Percentiles rank a stretch among this genome's conserved stretches.
Conservation (phyloP, 2,113 vertebrate species). For the Smithornis capensis region DNA sequence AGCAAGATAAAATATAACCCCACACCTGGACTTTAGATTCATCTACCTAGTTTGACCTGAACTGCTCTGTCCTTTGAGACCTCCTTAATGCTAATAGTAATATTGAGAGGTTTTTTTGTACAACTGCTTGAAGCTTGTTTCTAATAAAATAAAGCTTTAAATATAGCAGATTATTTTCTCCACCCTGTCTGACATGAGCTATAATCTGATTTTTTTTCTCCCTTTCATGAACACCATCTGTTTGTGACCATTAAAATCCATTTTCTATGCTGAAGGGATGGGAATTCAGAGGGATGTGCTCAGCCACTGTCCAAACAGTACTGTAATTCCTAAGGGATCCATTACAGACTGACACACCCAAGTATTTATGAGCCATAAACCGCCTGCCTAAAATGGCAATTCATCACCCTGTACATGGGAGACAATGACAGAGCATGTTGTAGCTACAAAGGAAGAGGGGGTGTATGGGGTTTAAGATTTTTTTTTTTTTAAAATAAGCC, state of each 20-base stretch:
- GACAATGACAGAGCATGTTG: conserved; percentile 35
- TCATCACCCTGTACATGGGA: conserved; percentile 40
- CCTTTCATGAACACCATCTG: conserved; percentile 65
- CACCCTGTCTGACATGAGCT: conserved; percentile 21
- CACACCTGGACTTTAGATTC: background rate
- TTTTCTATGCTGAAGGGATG: conserved; percentile 57
- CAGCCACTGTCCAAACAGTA: conserved; percentile 56
- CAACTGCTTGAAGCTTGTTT: background rate
- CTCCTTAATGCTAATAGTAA: background rate
- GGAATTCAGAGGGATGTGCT: conserved; percentile 46
- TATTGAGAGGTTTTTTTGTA: background rate
- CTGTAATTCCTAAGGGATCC: conserved; percentile 57
- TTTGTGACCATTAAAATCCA: conserved; percentile 68
- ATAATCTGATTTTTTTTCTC: conserved; percentile 24
- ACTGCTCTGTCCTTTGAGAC: background rate
- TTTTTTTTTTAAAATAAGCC: background rate
- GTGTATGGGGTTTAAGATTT: background rate
- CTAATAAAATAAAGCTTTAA: conserved; percentile 34
- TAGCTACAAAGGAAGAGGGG: background rate
- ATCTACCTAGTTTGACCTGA: background rate
- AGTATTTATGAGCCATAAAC: conserved; percentile 71
- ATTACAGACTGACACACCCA: conserved; percentile 66
- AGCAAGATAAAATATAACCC: background rate
- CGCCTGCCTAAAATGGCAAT: conserved; percentile 49
- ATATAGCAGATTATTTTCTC: conserved; percentile 37